Conservation (phyloP, 2,888 invertebrate genomes). For the Yponomeuta evonymella region DNA sequence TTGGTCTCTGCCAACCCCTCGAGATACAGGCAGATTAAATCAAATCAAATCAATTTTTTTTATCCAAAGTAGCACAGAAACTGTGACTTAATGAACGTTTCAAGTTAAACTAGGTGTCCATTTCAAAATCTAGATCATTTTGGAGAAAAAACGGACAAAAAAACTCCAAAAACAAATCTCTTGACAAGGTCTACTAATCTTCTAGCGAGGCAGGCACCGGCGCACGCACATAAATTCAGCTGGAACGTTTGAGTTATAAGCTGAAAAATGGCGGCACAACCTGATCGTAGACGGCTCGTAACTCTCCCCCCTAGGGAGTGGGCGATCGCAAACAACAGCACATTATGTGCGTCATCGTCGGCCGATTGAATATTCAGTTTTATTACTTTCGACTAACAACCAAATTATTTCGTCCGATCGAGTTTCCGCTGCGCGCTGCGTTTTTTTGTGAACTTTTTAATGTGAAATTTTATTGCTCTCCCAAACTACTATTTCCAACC, state of each 20-base stretch:
- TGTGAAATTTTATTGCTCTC: neutral
- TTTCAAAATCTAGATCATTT: too few relatives aligned
- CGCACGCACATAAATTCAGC: conserved; percentile 68
- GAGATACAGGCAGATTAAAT: too few relatives aligned
- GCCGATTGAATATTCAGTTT: conserved; percentile 41
- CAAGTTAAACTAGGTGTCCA: too few relatives aligned
- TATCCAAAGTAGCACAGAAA: too few relatives aligned
- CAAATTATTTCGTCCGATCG: conserved; percentile 31
- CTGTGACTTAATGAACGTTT: too few relatives aligned
- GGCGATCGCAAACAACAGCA: conserved; percentile 9
- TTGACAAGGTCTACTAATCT: conserved; percentile 48
- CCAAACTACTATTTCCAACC: neutral
- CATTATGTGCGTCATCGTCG: conserved; percentile 36
- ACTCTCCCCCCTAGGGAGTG: neutral
- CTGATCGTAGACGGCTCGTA: neutral
- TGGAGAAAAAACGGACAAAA: too few relatives aligned
- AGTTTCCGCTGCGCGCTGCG: conserved; percentile 34
- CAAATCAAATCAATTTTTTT: too few relatives aligned
- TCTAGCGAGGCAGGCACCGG: conserved; percentile 57
- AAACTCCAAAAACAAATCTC: neutral
- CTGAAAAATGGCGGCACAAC: conserved; percentile 20
- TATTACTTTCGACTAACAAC: conserved; percentile 32
- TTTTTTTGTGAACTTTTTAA: conserved; percentile 31
- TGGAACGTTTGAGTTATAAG: conserved; percentile 51
- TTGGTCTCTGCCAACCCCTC: too few relatives aligned